A percentile compares a stretch with the other conserved stretches of the same genome.
Conservation (phyloP, 2,888 invertebrate species). For the Epistrophella euchroma region DNA sequence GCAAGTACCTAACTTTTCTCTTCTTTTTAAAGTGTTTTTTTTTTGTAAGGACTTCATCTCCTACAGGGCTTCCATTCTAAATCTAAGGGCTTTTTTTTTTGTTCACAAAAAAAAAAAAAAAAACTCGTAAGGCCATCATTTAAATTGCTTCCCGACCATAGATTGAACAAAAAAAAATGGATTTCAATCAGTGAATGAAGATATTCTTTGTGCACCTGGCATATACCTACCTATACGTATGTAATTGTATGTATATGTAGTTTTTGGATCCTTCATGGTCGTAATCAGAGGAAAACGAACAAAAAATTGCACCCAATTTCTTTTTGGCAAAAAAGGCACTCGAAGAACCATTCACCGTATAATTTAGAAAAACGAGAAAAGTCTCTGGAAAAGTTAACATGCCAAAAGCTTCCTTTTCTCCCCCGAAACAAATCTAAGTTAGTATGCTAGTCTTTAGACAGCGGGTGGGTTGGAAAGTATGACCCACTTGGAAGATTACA, state of each 20-base stretch:
- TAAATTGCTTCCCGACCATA: conserved; percentile 30
- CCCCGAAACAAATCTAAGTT: conserved; percentile 15
- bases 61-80: conserved; percentile 10
- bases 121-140: conserved; percentile 32
- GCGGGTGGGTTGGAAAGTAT: conserved; percentile 18
- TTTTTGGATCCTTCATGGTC: conserved; percentile 36
- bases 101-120: not conserved
- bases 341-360: conserved; percentile 57
- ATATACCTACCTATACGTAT: not conserved
- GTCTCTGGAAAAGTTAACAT: conserved; percentile 49
- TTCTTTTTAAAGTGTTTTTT: conserved; percentile 16
- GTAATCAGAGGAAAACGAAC: conserved; percentile 47
- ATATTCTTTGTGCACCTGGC: conserved; percentile 29
- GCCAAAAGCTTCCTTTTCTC: conserved; percentile 36
- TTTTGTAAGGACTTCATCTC: conserved; percentile 13
- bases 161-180: conserved; percentile 35
- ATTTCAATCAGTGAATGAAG: conserved; percentile 61
- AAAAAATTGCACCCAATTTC: conserved; percentile 53
- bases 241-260: not conserved
- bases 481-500: conserved; percentile 55
- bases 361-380: conserved; percentile 49
- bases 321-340: conserved; percentile 36
- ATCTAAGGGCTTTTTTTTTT: conserved; percentile 19
- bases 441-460: conserved; percentile 42
- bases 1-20: not conserved